These are phyloP conservation scores for Phoenoteleia sp. DNA, from an alignment of 2,888 invertebrate genomes.

Conservation along the genomic window DNA sequence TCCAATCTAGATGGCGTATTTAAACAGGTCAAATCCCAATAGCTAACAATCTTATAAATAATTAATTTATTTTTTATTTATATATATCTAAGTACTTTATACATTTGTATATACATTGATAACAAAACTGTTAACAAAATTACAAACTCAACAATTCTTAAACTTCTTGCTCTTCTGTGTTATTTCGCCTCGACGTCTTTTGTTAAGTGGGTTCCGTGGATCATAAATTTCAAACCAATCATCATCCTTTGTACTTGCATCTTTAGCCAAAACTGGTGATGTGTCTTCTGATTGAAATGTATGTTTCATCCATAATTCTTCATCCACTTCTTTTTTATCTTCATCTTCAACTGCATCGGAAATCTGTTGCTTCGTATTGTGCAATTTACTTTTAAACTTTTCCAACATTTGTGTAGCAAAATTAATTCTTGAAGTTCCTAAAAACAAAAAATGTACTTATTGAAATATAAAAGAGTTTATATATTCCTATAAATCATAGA, in stretches of 20 bases:
- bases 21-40: no score
- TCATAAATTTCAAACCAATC: constrained; percentile 99
- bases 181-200: constrained; percentile 91
- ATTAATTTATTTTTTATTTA: no score
- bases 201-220: constrained; percentile 97
- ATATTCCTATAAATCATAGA: no score
- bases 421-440: constrained; percentile 88
- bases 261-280: constrained; percentile 93
- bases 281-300: constrained; percentile 90
- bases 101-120: not conserved
- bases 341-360: constrained; percentile 79
- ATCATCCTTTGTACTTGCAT: constrained; percentile 96
- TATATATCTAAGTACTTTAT: not conserved
- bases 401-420: constrained; percentile 93
- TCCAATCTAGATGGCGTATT: no score
- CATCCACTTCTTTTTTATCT: constrained; percentile 73
- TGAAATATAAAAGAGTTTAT: no score
- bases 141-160: not conserved
- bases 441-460: no score
- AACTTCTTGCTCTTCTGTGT: constrained; percentile 27
- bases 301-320: constrained; percentile 88
- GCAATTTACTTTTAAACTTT: constrained; percentile 94
- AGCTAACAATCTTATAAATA: no score
- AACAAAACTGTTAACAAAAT: no score
- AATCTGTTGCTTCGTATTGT: constrained; percentile 87